Evolutionary conservation across 2,888 invertebrate species (phyloP), one percentile per base, ranked within the genome.

Genomic region (Cryptocephalus moraei): DNA sequence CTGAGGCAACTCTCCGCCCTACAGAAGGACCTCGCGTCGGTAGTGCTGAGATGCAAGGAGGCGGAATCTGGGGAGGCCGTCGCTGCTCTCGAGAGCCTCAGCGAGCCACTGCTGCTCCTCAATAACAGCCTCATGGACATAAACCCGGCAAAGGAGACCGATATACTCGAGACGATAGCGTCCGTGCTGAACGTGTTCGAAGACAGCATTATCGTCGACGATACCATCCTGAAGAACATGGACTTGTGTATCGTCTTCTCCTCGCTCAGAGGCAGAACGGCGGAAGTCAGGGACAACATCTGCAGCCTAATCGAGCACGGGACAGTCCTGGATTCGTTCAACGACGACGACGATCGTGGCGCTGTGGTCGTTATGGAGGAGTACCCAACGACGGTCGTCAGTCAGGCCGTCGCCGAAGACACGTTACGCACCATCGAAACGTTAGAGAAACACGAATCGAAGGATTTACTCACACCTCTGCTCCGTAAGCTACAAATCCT

Each of bases 41-140:
- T 63, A 4, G 59, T 70, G 8, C 49, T 52, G 8, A 64, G 63
- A 51, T 57, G 63, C 11, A 58, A 59, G 2, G 54, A 59, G 44
- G 55, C 62, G 11, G 63, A 63, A 52, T 60, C 62, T 1, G 68
- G 71, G 56, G 48, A 60, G 4, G 60, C 63, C 22, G 56, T 77
- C 6, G 68, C 69, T 8, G 66, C 75, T 8, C 59, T 77, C 10
- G 75, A 76, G 50, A 73, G 70, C 54, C 58, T 78, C 1, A 71
- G 74, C 33, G 72, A 73, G 39, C 76, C 78, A 0, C 63, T 78
- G 8, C 75, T 76, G 55, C 58, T 65, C 39, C 49, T 71, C 11
- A 69, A 69, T 49, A 66, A 60, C 51, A 61, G 66, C 48, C 52
- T 70, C 8, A 57, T 63, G 41, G 64, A 67, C 41, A 54, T 67